A percentile compares a stretch with the other conserved stretches of the same genome.
These are phyloP conservation scores for Gastracanthus pulcherrimus DNA, from an alignment of 2,888 invertebrate species.

Conservation along the genomic window DNA sequence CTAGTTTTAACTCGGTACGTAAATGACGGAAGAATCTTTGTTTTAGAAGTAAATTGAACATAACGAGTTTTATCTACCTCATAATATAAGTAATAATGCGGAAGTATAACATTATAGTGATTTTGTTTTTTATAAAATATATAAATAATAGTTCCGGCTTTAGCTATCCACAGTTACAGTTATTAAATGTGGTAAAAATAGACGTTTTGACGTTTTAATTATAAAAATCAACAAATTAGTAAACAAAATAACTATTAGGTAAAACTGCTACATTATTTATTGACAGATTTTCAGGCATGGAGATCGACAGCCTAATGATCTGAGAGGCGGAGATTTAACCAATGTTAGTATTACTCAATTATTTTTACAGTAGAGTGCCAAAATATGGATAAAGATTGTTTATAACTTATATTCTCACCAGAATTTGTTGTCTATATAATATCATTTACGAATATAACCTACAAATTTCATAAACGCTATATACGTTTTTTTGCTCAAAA, in stretches of 20 bases:
- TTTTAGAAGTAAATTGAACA: background rate
- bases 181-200: slow-evolving; percentile 43
- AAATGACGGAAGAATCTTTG: background rate
- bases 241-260: background rate
- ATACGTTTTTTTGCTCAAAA: no score
- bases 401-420: no score
- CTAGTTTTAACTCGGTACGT: background rate
- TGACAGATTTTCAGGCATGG: slow-evolving; percentile 51
- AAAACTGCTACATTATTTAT: no score
- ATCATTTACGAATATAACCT: no score
- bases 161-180: slow-evolving; percentile 22
- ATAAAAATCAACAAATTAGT: background rate
- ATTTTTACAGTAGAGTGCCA: no score
- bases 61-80: background rate
- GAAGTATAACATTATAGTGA: background rate
- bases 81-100: background rate
- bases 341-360: slow-evolving; percentile 20
- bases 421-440: no score
- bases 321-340: slow-evolving; percentile 23
- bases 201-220: background rate
- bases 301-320: slow-evolving; percentile 25
- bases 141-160: background rate
- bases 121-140: background rate
- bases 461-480: no score
- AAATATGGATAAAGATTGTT: no score